Base-by-base conservation (phyloP, 2,888 invertebrate species). In the Epinotia demarniana region DNA sequence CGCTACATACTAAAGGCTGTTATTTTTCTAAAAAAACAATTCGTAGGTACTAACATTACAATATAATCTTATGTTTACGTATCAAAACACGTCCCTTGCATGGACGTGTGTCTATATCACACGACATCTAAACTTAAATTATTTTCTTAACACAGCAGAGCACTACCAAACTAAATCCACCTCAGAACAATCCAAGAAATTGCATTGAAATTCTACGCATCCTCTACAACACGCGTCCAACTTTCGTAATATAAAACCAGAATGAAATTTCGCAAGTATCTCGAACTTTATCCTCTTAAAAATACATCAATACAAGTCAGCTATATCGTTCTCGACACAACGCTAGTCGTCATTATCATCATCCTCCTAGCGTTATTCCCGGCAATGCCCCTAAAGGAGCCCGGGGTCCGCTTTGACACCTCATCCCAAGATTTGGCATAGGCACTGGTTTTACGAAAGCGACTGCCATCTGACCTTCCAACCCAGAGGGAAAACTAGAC, bases 191-290 rank as follows among this genome's bases (percentile, higher is more conserved):
- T 46, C 55, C 19, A 27, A 58, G 58, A 53, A 53, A 46, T 46
- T 33, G 13, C 55, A 73, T 69, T 62, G n/a, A 55, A 68, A 62
- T 73, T 72, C 72, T 19, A 49, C 43, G 19, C 49, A 18, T 18
- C n/a, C 27, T 27, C 27, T 33, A 13, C 16, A 60, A 73, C 61
- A 55, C n/a, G 55, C 49, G 63, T 9, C 64, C n/a, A 74, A 74
- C 74, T 74, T 69, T 69, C 53, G 49, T 58, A 61, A 74, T 69
- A 74, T 70, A 61, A 19, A 49, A 19, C 46, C 19, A 64, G 39
- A 58, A 58, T 27, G 74, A 64, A 49, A 16, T 63, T 69, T 23
- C 57, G 33, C 63, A 49, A 43, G 55, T 55, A 61, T 68, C 39
- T 9, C 11, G 16, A 39, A 63, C n/a, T 23, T 27, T 33, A 13